These are phyloP conservation scores for Bembecia ichneumoniformis DNA, from an alignment of 2,888 invertebrate genomes.

Conservation along the genomic window DNA sequence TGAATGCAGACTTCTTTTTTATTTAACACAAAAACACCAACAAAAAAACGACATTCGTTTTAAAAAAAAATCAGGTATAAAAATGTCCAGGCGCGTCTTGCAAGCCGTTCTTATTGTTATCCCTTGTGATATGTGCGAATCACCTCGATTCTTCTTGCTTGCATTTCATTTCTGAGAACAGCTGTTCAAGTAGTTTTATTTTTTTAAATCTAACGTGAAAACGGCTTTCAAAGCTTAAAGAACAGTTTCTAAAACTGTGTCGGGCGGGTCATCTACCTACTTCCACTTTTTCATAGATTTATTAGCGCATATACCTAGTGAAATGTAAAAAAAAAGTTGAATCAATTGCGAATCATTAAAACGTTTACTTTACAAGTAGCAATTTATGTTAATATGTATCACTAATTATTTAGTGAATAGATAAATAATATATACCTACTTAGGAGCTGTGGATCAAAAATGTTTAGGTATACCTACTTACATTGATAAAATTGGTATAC, in stretches of 20 bases:
- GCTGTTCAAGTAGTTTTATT: conserved; percentile 47
- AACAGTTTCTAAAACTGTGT: conserved; percentile 27
- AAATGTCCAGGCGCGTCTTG: neutral
- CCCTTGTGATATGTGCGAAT: neutral
- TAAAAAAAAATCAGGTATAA: neutral
- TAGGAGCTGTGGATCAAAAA: too few species aligned
- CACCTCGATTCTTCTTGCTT: neutral
- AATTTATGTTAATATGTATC: too few species aligned
- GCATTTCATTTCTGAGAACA: conserved; percentile 32
- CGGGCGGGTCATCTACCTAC: conserved; percentile 34
- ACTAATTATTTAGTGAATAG: too few species aligned
- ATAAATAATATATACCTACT: too few species aligned
- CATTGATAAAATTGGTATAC: too few species aligned
- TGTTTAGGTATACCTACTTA: too few species aligned
- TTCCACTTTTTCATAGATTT: conserved; percentile 7
- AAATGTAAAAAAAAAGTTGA: too few species aligned
- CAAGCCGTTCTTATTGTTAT: too few species aligned
- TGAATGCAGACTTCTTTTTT: too few species aligned
- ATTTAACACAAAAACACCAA: neutral
- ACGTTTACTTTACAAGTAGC: too few species aligned
- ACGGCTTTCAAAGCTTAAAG: conserved; percentile 53
- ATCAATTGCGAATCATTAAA: too few species aligned
- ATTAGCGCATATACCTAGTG: too few species aligned
- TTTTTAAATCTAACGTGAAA: conserved; percentile 34
- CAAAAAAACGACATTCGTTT: neutral